These are phyloP conservation scores for Eulemur mongoz DNA, from an alignment of 2,797 vertebrate genomes.

Conservation along the genomic window DNA sequence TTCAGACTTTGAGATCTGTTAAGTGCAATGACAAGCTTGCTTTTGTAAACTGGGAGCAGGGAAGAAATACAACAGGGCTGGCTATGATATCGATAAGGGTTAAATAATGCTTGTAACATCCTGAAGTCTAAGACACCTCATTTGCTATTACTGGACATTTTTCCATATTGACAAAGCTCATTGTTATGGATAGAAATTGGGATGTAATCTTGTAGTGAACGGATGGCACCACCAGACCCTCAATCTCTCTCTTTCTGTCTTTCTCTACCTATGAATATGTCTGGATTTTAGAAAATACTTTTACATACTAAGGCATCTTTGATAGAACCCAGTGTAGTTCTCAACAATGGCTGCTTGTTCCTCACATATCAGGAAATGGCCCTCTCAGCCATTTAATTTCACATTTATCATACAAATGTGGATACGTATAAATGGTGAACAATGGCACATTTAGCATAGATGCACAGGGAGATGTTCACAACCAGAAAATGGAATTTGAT, in stretches of 20 bases:
- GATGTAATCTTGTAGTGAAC: background rate
- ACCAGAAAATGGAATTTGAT: slow-evolving; percentile 74
- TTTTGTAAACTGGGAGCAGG: background rate
- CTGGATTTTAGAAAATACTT: background rate
- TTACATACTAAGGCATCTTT: background rate
- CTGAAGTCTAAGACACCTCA: background rate
- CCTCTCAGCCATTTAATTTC: background rate
- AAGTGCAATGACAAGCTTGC: background rate
- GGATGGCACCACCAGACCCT: background rate
- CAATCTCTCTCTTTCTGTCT: background rate
- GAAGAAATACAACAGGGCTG: background rate
- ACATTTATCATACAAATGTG: background rate
- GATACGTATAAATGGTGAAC: slow-evolving; percentile 30
- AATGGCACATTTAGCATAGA: slow-evolving; percentile 71
- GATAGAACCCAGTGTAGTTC: background rate
- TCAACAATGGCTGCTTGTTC: background rate
- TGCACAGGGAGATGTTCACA: slow-evolving; percentile 78
- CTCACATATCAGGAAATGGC: background rate
- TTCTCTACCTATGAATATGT: background rate
- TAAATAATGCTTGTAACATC: background rate
- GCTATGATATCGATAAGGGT: background rate
- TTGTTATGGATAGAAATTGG: background rate
- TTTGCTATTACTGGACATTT: background rate
- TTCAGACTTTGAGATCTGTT: background rate
- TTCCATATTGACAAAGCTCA: background rate